Percentiles rank a stretch among this genome's conserved stretches.
Evolutionary conservation across 2,888 invertebrate genomes (phyloP).

Genomic region (Sylvicola fuscatus): DNA sequence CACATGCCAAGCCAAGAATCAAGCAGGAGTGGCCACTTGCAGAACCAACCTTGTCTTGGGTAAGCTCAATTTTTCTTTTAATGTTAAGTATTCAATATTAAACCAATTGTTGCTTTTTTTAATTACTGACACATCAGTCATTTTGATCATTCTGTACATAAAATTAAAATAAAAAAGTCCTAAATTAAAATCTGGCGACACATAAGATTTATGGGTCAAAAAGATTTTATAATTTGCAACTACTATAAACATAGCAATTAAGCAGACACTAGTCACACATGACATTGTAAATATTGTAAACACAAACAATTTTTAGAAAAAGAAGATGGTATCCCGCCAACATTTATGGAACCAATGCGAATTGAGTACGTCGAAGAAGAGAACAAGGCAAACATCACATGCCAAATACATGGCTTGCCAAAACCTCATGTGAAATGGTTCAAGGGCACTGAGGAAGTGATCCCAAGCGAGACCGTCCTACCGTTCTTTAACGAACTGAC

Average conservation of each 20-base stretch:
- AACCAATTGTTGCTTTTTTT: too few species aligned
- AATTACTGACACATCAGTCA: too few species aligned
- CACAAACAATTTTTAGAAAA: conserved; percentile 33
- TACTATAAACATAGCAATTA: not conserved
- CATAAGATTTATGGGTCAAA: too few species aligned
- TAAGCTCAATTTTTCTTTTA: conserved; percentile 19
- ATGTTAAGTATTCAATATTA: not conserved
- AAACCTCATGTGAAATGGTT: conserved; percentile 52
- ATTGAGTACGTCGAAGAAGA: conserved; percentile 40
- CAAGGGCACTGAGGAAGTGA: conserved; percentile 37
- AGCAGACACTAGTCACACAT: not conserved
- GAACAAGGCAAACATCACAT: conserved; percentile 39
- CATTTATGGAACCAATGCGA: conserved; percentile 41
- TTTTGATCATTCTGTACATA: too few species aligned
- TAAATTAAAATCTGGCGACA: too few species aligned
- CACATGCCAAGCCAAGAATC: conserved; percentile 51
- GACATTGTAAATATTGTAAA: too few species aligned
- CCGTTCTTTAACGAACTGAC: conserved; percentile 37
- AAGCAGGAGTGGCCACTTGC: conserved; percentile 55
- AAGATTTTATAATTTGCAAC: not conserved
- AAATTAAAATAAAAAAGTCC: too few species aligned
- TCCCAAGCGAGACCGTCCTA: conserved; percentile 32
- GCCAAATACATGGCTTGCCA: conserved; percentile 46
- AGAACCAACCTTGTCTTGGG: conserved; percentile 52
- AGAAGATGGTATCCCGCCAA: conserved; percentile 44